These are phyloP conservation scores for Araneus ventricosus DNA, from an alignment of 1,140 invertebrate species.

Conservation along the genomic window DNA sequence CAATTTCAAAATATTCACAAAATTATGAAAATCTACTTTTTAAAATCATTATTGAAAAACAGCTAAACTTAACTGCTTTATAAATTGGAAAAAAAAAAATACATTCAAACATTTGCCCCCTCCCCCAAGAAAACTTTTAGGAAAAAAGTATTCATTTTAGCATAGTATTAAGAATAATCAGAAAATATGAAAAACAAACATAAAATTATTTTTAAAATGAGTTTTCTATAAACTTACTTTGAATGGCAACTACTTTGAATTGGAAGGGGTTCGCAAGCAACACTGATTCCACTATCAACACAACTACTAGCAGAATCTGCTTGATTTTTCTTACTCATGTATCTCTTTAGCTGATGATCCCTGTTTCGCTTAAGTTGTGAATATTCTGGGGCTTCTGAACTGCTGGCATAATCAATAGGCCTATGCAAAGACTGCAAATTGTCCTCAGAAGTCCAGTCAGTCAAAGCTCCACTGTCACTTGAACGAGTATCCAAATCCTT, in stretches of 20 bases:
- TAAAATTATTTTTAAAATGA: background rate
- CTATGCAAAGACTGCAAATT: constrained; percentile 4
- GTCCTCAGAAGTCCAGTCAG: constrained; percentile 81
- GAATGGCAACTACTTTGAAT: background rate
- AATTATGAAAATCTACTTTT: too few relatives aligned
- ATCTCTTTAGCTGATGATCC: background rate
- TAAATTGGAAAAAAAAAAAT: too few relatives aligned
- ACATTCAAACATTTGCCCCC: too few relatives aligned
- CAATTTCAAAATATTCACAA: too few relatives aligned
- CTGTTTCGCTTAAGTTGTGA: background rate
- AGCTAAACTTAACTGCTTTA: too few relatives aligned
- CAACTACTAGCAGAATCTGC: constrained; percentile 78
- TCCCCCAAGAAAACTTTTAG: too few relatives aligned
- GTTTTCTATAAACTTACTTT: background rate
- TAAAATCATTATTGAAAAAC: too few relatives aligned
- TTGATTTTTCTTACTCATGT: constrained; percentile 47
- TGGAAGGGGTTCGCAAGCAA: constrained; percentile 79
- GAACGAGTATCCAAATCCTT: constrained; percentile 82
- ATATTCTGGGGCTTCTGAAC: background rate
- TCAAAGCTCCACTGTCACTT: constrained; percentile 85
- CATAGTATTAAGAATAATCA: too few relatives aligned
- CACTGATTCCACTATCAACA: constrained; percentile 91
- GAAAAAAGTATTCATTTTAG: too few relatives aligned
- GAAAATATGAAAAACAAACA: too few relatives aligned
- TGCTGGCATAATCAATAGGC: background rate